Evolutionary conservation across 2,113 vertebrate species (phyloP), one percentile per base, ranked within the genome.

Genomic region (Malurus elegans): DNA sequence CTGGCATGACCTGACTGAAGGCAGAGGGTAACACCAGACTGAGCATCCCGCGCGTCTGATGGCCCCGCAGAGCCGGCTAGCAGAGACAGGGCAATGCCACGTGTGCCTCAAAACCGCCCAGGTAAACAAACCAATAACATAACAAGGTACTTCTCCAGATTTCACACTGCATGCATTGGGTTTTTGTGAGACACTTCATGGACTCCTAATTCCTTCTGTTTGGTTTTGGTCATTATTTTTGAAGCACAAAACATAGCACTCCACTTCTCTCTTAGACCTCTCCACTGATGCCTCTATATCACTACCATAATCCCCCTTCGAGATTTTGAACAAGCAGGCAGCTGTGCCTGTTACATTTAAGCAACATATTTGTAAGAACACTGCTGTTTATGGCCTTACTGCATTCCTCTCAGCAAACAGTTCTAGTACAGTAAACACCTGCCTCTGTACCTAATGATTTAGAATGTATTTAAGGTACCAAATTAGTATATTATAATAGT

Each of bases 321-420:
- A 93, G 88, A 67, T 64, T 81, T 69, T 90, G 80, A 90, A 83
- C 29, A 60, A 93, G 69, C 42, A 74, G 79, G 57, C 65, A 73
- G 62, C 54, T 45, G 38, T 66, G 51, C 67, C 79, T 66, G 34
- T 70, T 74, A 38, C 16, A 54, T 62, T 69, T 86, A 76, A 88
- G 48, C 47, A 23, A 85, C 12, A 23, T n/a, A 38, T 73, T 82
- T 84, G 80, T 72, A 73, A 92, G 85, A 82, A 69, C 18, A 9
- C 28, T 72, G 20, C 57, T 93, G 71, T 76, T 94, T 73, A 57
- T 58, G n/a, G 4, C 10, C 19, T 24, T 28, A 42, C 5, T 82
- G 23, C 32, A 7, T 58, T 79, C 42, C 29, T 65, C 20, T 65
- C 47, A 40, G 44, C 32, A 74, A 82, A 56, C 12, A 28, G 36